These are phyloP conservation scores for Tinea trinotella DNA, from an alignment of 2,888 invertebrate species.

Conservation along the genomic window DNA sequence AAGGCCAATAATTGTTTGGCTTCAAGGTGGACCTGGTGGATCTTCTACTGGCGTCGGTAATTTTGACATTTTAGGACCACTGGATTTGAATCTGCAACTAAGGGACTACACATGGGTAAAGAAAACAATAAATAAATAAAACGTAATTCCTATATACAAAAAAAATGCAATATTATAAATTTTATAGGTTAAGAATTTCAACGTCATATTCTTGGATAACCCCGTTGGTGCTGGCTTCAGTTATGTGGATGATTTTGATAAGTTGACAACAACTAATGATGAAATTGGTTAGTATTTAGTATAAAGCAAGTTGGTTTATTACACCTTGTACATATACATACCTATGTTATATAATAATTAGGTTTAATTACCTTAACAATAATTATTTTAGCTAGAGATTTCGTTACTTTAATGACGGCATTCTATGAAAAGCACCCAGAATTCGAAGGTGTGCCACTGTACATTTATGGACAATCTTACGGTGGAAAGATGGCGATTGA, in stretches of 20 bases:
- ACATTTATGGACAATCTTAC: slow-evolving; percentile 92
- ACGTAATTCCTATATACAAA: not conserved
- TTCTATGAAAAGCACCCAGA: slow-evolving; percentile 79
- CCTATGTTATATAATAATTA: too few species aligned
- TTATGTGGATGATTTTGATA: slow-evolving; percentile 73
- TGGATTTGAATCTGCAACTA: slow-evolving; percentile 74
- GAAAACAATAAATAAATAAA: not conserved
- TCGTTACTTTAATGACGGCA: slow-evolving; percentile 78
- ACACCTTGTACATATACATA: too few species aligned
- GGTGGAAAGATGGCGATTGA: slow-evolving; percentile 95
- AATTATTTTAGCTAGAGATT: slow-evolving; percentile 74
- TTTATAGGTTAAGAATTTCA: slow-evolving; percentile 79
- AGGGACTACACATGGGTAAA: slow-evolving; percentile 84
- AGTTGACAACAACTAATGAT: slow-evolving; percentile 50
- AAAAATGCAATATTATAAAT: not conserved
- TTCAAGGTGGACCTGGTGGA: slow-evolving; percentile 89
- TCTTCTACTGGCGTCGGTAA: slow-evolving; percentile 90
- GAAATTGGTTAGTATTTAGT: slow-evolving; percentile 57
- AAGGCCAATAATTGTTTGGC: slow-evolving; percentile 87
- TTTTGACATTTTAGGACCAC: slow-evolving; percentile 86
- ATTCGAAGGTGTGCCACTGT: slow-evolving; percentile 81
- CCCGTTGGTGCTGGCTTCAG: slow-evolving; percentile 93
- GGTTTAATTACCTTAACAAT: too few species aligned
- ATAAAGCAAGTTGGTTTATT: too few species aligned
- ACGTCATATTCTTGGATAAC: slow-evolving; percentile 90